phyloP scores from a whole-genome alignment of 2,888 invertebrate species.

The Cryptosula pallasiana region DNA sequence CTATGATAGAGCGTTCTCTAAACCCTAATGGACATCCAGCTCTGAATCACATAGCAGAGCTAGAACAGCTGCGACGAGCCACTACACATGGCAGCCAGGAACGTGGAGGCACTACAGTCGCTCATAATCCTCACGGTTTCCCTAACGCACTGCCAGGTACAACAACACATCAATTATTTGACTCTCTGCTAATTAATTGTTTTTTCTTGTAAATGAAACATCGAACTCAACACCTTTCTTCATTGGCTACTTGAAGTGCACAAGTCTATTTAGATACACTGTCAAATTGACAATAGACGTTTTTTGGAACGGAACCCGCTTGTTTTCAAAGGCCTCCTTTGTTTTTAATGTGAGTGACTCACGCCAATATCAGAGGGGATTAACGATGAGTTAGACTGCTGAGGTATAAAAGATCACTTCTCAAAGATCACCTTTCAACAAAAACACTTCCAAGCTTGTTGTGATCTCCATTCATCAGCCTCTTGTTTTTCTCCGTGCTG shows the following conservation, averaged over 20 bases:
- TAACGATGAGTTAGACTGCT: neutral
- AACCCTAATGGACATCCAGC: neutral
- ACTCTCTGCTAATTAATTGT: no score
- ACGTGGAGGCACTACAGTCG: neutral
- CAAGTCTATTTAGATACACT: neutral
- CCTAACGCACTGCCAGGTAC: neutral
- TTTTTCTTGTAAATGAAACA: neutral
- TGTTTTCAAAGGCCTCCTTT: neutral
- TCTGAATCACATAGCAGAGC: conserved; percentile 6
- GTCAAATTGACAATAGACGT: neutral
- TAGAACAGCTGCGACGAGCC: conserved; percentile 10
- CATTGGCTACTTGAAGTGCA: neutral
- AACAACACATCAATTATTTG: no score
- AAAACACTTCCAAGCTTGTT: conserved; percentile 9
- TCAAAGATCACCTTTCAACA: conserved; percentile 1
- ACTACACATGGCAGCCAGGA: conserved; percentile 8
- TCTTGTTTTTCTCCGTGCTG: conserved; percentile 8
- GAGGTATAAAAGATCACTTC: neutral
- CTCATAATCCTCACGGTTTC: conserved; percentile 1
- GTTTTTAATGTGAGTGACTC: neutral
- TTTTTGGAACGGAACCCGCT: neutral
- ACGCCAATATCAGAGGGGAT: neutral
- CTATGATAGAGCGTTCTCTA: conserved; percentile 3
- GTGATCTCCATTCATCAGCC: conserved; percentile 12
- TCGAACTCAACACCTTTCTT: neutral